A percentile compares a stretch with the other conserved stretches of the same genome.
These are phyloP conservation scores for Falco columbarius DNA, from an alignment of 2,797 vertebrate species.

Conservation along the genomic window DNA sequence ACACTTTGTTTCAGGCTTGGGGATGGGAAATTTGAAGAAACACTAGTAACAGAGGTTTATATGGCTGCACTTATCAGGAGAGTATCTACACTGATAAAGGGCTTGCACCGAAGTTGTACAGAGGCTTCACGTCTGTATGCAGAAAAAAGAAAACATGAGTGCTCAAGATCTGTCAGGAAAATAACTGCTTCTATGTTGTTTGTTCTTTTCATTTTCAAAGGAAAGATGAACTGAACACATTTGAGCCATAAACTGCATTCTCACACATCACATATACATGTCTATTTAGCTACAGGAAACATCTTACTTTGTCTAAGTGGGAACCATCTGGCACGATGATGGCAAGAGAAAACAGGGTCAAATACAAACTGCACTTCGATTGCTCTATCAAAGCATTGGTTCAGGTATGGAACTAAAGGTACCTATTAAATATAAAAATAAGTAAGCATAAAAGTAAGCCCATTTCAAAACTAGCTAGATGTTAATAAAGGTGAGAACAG, in stretches of 20 bases:
- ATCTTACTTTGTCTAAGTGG: background rate
- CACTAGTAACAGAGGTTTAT: background rate
- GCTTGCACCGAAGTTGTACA: background rate
- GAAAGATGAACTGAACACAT: background rate
- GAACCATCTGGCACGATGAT: background rate
- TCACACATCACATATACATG: background rate
- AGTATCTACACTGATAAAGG: background rate
- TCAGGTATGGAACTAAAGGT: accelerated
- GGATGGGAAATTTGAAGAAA: background rate
- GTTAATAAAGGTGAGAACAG: background rate
- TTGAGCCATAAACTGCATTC: background rate
- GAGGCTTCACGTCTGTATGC: background rate
- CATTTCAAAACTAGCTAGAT: background rate
- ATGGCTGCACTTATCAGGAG: background rate
- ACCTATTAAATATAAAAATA: background rate
- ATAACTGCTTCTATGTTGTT: background rate
- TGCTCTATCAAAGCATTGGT: background rate
- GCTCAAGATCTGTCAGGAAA: background rate
- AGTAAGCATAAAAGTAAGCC: background rate
- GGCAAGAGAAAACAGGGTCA: background rate
- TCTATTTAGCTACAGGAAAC: background rate
- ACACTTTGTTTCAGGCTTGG: background rate
- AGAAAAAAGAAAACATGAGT: background rate
- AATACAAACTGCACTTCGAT: background rate
- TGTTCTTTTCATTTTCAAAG: background rate